Percentiles rank a stretch among this genome's conserved stretches.
These are phyloP conservation scores for Ceratosolen fusciceps DNA, from an alignment of 1,140 invertebrate species.

Conservation along the genomic window DNA sequence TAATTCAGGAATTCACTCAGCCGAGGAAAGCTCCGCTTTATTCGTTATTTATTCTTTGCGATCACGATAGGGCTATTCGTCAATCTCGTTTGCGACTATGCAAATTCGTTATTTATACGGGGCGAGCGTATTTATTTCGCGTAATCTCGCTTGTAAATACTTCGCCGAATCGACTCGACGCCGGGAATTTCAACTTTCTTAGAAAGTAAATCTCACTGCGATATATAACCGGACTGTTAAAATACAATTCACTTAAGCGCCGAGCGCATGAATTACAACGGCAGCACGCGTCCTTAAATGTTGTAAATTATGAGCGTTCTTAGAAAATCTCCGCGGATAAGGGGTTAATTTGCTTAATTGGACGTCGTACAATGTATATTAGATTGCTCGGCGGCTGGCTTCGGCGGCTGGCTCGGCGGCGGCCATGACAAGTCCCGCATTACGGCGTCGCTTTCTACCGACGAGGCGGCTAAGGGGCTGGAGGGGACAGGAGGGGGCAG, in stretches of 20 bases:
- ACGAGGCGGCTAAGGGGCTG: too few relatives aligned
- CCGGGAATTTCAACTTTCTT: conserved; percentile 7
- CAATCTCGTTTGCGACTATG: not conserved
- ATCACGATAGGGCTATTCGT: not conserved
- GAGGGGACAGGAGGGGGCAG: not conserved
- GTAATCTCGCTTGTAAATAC: not conserved
- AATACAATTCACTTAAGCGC: conserved; percentile 20
- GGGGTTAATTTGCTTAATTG: conserved; percentile 6
- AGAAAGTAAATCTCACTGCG: conserved; percentile 1
- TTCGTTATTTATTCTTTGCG: not conserved
- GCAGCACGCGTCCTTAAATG: conserved; percentile 1
- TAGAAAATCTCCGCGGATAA: not conserved
- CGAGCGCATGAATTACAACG: conserved; percentile 13
- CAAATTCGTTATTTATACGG: not conserved
- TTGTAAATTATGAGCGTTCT: conserved; percentile 1
- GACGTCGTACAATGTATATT: not conserved
- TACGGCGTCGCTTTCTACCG: too few relatives aligned
- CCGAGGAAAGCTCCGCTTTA: too few relatives aligned
- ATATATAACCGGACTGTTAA: conserved; percentile 24
- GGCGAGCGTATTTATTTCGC: not conserved
- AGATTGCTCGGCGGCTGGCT: not conserved
- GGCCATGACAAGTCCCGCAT: too few relatives aligned
- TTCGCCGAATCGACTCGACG: not conserved
- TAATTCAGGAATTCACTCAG: not conserved
- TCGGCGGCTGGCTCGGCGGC: not conserved